Base-by-base conservation (phyloP, 53 echinoderm and acorn worm genomes). In the Paracentrotus lividus region DNA sequence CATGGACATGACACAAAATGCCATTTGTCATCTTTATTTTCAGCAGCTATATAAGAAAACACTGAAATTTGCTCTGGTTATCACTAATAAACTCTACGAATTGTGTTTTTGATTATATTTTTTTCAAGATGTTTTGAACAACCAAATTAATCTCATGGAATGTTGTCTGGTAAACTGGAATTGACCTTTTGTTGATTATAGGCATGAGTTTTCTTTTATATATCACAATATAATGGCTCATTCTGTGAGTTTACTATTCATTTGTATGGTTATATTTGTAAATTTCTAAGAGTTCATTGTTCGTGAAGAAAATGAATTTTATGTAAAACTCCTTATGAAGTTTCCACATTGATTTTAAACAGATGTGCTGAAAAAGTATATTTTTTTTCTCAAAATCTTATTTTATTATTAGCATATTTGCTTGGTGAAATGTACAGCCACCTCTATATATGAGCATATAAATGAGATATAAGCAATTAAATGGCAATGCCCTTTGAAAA, bases 151-250 rank as follows among this genome's bases (percentile, higher is more conserved):
- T n/a, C n/a, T n/a, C n/a, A n/a, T n/a, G n/a, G n/a, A n/a, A n/a
- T n/a, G n/a, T n/a, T n/a, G n/a, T n/a, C n/a, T n/a, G n/a, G n/a
- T n/a, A n/a, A n/a, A n/a, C n/a, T n/a, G n/a, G n/a, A n/a, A n/a
- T n/a, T n/a, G n/a, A n/a, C n/a, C n/a, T 66, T 51, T 52, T 90
- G 90, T 90, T 66, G 26, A 52, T 52, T 81, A 81, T 81, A 81
- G 81, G 81, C 81, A 81, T 81, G 81, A 81, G 36, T 45, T 81
- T 45, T 47, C 24, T 81, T 45, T 81, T 81, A 40, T 72, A 20
- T 40, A 72, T 38, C 36, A 72, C 36, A 18, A 26, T 47, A n/a
- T 10, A 26, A 47, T 81, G 12, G 47, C 24, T 45, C 81, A 4
- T 23, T 49, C 81, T 47, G 12, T 67, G 67, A 67, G 81, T 81